phyloP scores from a whole-genome alignment of 2,113 vertebrate genomes.

The Hippoglossus stenolepis region DNA sequence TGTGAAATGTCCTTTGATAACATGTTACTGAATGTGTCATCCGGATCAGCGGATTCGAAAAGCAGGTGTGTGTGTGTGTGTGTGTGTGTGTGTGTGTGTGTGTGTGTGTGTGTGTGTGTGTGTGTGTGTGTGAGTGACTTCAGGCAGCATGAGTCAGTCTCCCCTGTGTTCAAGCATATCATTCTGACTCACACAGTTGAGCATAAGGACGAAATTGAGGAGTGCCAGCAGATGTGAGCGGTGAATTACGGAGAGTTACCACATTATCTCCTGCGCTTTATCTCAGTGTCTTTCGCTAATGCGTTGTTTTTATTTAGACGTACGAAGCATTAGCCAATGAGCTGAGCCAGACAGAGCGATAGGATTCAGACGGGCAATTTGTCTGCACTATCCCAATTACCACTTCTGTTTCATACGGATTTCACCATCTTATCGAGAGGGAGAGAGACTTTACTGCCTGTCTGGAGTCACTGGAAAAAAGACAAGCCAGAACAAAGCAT shows the following conservation, averaged over 20 bases:
- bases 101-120: constrained; percentile 18
- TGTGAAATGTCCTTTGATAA: constrained; percentile 55
- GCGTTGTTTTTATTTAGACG: constrained; percentile 26
- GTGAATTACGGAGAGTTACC: constrained; percentile 10
- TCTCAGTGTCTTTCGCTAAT: constrained; percentile 25
- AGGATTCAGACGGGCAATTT: constrained; percentile 25
- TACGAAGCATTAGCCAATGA: constrained; percentile 9
- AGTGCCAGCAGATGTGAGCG: constrained; percentile 20
- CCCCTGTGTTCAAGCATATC: constrained; percentile 33
- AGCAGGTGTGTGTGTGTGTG: constrained; percentile 4
- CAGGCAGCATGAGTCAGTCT: constrained; percentile 61
- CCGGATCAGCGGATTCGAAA: constrained; percentile 28
- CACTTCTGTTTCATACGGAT: neutral
- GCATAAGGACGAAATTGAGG: constrained; percentile 19
- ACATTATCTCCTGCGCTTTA: neutral
- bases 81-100: constrained; percentile 9
- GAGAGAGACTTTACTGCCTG: constrained; percentile 1
- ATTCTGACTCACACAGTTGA: constrained; percentile 41
- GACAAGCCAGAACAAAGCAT: constrained; percentile 33
- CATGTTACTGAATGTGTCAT: constrained; percentile 62
- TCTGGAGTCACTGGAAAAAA: constrained; percentile 15
- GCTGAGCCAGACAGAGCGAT: constrained; percentile 3
- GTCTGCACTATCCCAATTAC: constrained; percentile 17
- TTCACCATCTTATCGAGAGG: constrained; percentile 11
- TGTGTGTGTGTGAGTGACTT: constrained; percentile 29